These are phyloP conservation scores for Phalacrocorax brasilianus DNA, from an alignment of 2,113 vertebrate genomes.

Conservation along the genomic window DNA sequence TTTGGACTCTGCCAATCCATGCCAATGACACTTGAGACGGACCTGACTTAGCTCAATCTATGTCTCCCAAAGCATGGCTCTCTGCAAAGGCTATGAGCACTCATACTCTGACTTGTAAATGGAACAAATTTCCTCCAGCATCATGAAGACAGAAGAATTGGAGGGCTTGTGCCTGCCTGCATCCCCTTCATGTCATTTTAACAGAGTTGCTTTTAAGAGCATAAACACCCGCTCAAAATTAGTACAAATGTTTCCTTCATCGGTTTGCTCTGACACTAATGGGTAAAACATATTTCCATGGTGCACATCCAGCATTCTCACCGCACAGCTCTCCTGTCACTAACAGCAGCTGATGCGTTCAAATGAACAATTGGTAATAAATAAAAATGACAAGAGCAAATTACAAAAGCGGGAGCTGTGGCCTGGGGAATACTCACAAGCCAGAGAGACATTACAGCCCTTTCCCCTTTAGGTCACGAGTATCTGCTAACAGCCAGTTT, in stretches of 20 bases:
- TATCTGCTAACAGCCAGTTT: slow-evolving; percentile 45
- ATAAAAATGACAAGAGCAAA: slow-evolving; percentile 55
- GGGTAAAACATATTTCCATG: slow-evolving; percentile 54
- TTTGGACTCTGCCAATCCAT: not conserved
- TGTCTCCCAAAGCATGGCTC: not conserved
- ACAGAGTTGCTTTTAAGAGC: slow-evolving; percentile 17
- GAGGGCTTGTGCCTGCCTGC: not conserved
- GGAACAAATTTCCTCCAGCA: slow-evolving; percentile 1
- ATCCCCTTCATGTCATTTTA: slow-evolving; percentile 19
- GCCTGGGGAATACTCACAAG: slow-evolving; percentile 4
- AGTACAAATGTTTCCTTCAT: slow-evolving; percentile 54
- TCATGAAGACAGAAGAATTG: not conserved
- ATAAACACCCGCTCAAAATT: slow-evolving; percentile 46
- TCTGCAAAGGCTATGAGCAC: not conserved
- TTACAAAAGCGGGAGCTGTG: slow-evolving; percentile 48
- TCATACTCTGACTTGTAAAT: slow-evolving; percentile 24
- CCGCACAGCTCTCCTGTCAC: not conserved
- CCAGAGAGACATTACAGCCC: slow-evolving; percentile 3
- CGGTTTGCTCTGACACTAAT: slow-evolving; percentile 36
- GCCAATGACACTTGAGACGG: slow-evolving; percentile 16
- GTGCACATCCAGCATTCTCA: slow-evolving; percentile 29
- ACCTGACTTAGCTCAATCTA: not conserved
- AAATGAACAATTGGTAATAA: slow-evolving; percentile 55
- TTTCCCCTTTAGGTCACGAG: slow-evolving; percentile 20
- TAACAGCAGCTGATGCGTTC: not conserved